phyloP scores from a whole-genome alignment of 2,888 invertebrate species.

The Conchocele bisecta region DNA sequence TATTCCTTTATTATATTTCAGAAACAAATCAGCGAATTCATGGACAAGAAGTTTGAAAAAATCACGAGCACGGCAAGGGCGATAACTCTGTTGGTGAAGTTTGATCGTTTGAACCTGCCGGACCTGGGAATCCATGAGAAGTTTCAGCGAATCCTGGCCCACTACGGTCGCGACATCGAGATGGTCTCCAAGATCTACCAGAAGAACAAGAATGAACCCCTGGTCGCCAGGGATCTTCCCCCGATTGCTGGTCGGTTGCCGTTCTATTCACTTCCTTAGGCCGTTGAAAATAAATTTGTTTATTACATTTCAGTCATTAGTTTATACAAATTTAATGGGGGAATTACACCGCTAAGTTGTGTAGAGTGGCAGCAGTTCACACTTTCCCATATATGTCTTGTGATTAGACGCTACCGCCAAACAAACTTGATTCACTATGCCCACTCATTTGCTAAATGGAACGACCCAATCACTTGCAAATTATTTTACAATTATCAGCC shows the following conservation, averaged over 20 bases:
- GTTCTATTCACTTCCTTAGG: no score
- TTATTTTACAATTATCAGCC: no score
- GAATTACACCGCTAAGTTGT: no score
- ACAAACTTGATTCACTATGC: no score
- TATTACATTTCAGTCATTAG: no score
- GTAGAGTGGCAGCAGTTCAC: no score
- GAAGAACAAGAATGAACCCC: constrained; percentile 94
- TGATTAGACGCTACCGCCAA: no score
- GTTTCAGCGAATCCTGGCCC: constrained; percentile 82
- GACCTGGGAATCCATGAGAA: constrained; percentile 82
- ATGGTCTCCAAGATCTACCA: constrained; percentile 93
- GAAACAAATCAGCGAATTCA: constrained; percentile 77
- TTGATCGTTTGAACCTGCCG: constrained; percentile 81
- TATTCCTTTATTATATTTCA: constrained; percentile 14
- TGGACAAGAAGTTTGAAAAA: constrained; percentile 81
- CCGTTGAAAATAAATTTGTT: no score
- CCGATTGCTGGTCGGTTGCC: constrained; percentile 93
- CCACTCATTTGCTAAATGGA: no score
- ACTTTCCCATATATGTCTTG: no score
- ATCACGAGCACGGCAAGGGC: constrained; percentile 80
- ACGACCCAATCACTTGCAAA: no score
- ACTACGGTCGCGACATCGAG: constrained; percentile 91
- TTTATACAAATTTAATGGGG: no score
- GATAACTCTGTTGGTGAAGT: constrained; percentile 77
- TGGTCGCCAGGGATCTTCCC: constrained; percentile 93